These are phyloP conservation scores for Trichonephila clavipes DNA, from an alignment of 1,140 invertebrate genomes.

Conservation along the genomic window DNA sequence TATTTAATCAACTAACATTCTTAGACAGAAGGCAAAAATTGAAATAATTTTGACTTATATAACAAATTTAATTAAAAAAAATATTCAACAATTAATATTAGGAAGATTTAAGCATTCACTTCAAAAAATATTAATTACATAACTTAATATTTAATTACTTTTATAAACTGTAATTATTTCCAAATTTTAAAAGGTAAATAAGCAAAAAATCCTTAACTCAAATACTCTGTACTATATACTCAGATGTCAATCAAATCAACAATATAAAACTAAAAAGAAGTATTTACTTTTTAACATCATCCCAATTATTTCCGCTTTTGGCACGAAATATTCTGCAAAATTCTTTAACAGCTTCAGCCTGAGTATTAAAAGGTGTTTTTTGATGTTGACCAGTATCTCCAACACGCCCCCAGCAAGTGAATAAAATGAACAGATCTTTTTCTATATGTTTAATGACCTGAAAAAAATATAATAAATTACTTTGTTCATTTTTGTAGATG, in stretches of 20 bases:
- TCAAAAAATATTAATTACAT: no score
- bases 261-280: neutral
- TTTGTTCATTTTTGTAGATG: no score
- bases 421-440: constrained; percentile 82
- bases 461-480: neutral
- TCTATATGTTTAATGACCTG: constrained; percentile 81
- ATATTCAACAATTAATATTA: no score
- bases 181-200: neutral
- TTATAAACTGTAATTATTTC: neutral
- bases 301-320: constrained; percentile 83
- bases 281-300: constrained; percentile 80
- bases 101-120: no score
- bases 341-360: constrained; percentile 82
- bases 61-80: no score
- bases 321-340: constrained; percentile 83
- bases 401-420: constrained; percentile 84
- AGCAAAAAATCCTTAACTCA: neutral
- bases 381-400: constrained; percentile 82
- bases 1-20: no score
- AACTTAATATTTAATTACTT: no score
- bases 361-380: constrained; percentile 82
- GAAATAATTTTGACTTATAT: no score
- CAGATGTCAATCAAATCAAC: no score
- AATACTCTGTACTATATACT: no score
- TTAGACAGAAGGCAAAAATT: no score